Percentiles rank a stretch among this genome's conserved stretches.
phyloP scores from a whole-genome alignment of 2,113 vertebrate genomes.

The Mesitornis unicolor region DNA sequence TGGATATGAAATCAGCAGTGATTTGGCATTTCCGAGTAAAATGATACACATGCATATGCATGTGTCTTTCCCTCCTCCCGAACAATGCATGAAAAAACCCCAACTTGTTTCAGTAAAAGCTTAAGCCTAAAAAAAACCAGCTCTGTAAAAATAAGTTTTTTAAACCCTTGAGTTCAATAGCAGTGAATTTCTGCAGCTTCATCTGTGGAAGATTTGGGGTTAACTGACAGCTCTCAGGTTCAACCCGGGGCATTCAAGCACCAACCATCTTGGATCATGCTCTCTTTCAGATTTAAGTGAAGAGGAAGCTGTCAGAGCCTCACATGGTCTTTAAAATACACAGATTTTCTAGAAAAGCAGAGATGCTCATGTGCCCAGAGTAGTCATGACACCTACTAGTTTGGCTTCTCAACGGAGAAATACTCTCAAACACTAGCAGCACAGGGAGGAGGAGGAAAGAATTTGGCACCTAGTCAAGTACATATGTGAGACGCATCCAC shows the following conservation, averaged over 20 bases:
- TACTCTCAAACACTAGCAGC: background rate
- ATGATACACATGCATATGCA: background rate
- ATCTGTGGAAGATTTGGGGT: background rate
- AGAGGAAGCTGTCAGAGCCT: background rate
- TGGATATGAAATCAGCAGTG: background rate
- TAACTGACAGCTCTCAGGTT: background rate
- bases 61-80: background rate
- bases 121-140: background rate
- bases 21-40: background rate
- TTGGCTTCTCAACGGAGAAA: background rate
- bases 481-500: background rate
- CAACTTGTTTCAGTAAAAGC: background rate
- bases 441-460: background rate
- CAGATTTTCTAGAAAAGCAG: background rate
- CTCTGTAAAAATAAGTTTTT: background rate
- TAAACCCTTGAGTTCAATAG: background rate
- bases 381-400: background rate
- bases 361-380: background rate
- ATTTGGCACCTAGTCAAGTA: background rate
- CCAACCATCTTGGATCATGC: background rate
- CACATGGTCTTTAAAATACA: background rate
- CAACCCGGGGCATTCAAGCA: background rate
- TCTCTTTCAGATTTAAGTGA: background rate
- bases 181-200: background rate
- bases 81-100: background rate